Percentiles rank a stretch among this genome's conserved stretches.
phyloP scores from a whole-genome alignment of 2,113 vertebrate genomes.

The Nyctereutes procyonoides region DNA sequence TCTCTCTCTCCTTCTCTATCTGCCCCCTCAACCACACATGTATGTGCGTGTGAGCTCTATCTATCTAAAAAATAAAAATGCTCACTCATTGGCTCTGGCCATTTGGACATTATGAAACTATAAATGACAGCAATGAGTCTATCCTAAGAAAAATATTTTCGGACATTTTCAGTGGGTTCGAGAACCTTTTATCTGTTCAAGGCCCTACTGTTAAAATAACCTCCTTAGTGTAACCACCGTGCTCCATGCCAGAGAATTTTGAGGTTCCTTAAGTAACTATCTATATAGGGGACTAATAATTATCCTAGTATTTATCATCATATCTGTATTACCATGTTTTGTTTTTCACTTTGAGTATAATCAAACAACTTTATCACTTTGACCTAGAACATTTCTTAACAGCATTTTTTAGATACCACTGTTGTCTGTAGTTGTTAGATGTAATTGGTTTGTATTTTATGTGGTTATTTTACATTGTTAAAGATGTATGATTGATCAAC shows the following conservation, averaged over 20 bases:
- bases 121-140: not conserved
- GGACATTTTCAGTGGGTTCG: not conserved
- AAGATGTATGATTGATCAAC: not conserved
- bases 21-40: not conserved
- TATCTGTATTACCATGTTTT: not conserved
- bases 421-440: constrained; percentile 17
- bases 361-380: constrained; percentile 9
- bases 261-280: not conserved
- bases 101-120: not conserved
- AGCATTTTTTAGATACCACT: constrained; percentile 1
- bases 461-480: constrained; percentile 6
- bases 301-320: not conserved
- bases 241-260: not conserved
- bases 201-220: not conserved
- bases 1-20: not conserved
- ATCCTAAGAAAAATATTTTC: constrained; percentile 20
- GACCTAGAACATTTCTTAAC: not conserved
- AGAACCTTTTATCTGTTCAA: not conserved
- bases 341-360: constrained; percentile 50
- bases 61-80: not conserved
- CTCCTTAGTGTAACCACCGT: not conserved
- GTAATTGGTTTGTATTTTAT: not conserved
- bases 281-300: not conserved
- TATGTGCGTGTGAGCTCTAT: rapidly evolving
- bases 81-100: not conserved